Evolutionary conservation across 2,888 invertebrate species (phyloP).

Genomic region (Eilema griseolum): DNA sequence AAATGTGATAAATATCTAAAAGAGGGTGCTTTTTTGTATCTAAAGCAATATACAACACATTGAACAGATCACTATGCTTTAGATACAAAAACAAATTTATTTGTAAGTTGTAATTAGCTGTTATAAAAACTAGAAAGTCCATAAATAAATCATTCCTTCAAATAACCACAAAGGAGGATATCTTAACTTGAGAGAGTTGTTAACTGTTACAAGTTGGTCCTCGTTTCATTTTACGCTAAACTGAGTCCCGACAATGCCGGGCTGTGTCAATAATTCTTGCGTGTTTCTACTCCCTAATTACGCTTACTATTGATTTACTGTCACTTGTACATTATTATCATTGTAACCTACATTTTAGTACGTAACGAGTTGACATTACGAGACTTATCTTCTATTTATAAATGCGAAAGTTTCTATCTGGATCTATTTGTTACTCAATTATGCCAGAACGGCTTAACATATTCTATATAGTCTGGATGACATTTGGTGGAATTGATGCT

Average conservation of each 20-base stretch:
- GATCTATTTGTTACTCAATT: background rate
- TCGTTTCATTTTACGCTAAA: constrained; percentile 34
- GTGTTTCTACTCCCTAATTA: constrained; percentile 41
- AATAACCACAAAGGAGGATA: constrained; percentile 27
- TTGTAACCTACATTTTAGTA: constrained; percentile 27
- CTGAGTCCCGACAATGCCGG: constrained; percentile 28
- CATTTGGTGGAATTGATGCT: no score
- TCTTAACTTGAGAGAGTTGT: constrained; percentile 21
- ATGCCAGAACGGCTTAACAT: background rate
- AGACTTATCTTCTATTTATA: background rate
- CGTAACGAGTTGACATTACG: constrained; percentile 12
- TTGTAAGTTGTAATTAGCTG: background rate
- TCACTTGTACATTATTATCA: constrained; percentile 35
- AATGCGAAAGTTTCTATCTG: background rate
- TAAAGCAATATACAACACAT: no score
- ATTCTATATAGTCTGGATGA: no score
- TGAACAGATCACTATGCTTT: background rate
- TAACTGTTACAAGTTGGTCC: constrained; percentile 18
- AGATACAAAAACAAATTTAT: background rate
- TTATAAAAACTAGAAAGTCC: background rate
- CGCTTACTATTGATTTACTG: constrained; percentile 48
- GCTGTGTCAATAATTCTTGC: constrained; percentile 25
- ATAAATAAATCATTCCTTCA: background rate
- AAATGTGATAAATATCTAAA: no score
- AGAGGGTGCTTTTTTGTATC: background rate